Evolutionary conservation across 2,888 invertebrate genomes (phyloP).

Genomic region (Lissonota sp.): DNA sequence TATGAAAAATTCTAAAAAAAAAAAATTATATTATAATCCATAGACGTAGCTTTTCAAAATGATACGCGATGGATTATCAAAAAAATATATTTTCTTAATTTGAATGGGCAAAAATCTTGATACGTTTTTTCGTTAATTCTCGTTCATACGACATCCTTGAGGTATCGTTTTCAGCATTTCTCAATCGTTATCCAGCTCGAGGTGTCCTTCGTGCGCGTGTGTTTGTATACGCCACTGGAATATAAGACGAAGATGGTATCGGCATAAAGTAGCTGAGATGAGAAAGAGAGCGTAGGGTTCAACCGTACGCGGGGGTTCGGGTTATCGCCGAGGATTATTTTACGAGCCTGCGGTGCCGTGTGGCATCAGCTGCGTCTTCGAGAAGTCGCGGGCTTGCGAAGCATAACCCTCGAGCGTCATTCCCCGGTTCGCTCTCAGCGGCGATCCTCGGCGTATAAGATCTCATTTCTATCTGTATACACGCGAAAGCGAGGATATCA

Average conservation of each 20-base stretch:
- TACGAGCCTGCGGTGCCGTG: constrained; percentile 77
- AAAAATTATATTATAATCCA: too few relatives aligned
- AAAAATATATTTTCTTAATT: too few relatives aligned
- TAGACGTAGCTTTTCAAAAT: too few relatives aligned
- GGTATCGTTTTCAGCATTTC: constrained; percentile 37
- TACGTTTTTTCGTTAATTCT: not conserved
- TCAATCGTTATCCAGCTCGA: constrained; percentile 57
- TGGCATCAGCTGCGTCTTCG: constrained; percentile 80
- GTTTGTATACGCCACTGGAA: constrained; percentile 4
- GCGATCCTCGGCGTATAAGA: constrained; percentile 48
- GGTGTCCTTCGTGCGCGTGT: constrained; percentile 26
- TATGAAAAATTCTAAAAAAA: too few relatives aligned
- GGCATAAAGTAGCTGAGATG: constrained; percentile 8
- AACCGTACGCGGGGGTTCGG: constrained; percentile 54
- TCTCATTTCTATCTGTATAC: constrained; percentile 39
- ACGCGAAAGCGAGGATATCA: constrained; percentile 30
- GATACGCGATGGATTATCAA: too few relatives aligned
- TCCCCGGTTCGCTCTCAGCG: constrained; percentile 53
- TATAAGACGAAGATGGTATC: constrained; percentile 54
- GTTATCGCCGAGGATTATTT: constrained; percentile 76
- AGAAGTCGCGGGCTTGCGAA: constrained; percentile 24
- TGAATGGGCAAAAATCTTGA: not conserved
- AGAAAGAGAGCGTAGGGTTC: constrained; percentile 31
- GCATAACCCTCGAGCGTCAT: constrained; percentile 59
- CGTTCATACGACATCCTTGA: too few relatives aligned